phyloP scores from a whole-genome alignment of 2,888 invertebrate genomes.

The Erpobdella octoculata region DNA sequence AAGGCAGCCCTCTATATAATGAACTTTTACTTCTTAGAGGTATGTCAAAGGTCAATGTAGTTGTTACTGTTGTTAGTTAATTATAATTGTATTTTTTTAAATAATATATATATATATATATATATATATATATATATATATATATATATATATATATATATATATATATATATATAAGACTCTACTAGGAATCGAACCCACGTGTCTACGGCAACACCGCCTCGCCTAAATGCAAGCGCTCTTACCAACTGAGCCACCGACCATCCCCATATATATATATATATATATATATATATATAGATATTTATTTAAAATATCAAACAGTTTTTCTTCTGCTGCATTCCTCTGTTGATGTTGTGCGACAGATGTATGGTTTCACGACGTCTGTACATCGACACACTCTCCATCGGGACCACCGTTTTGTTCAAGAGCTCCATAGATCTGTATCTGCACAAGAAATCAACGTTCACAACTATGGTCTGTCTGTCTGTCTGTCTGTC shows the following conservation, averaged over 20 bases:
- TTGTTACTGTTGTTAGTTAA: no score
- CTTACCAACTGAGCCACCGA: no score
- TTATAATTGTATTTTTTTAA: not conserved
- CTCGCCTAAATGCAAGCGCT: no score
- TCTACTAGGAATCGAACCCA: no score
- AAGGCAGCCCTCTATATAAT: not conserved
- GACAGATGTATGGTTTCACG: not conserved
- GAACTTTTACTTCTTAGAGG: not conserved
- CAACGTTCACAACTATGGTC: not conserved
- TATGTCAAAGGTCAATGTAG: no score
- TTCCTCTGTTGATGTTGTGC: not conserved
- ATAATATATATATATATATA: not conserved
- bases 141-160: not conserved
- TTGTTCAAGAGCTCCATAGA: not conserved
- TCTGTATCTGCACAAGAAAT: not conserved
- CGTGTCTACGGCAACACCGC: no score
- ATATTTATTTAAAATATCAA: not conserved
- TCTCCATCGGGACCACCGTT: not conserved
- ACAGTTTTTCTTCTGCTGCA: not conserved
- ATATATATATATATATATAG: not conserved
- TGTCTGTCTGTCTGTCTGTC: no score
- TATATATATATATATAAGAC: no score
- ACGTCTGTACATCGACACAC: not conserved
- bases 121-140: not conserved
- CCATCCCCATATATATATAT: no score